phyloP scores from a whole-genome alignment of 2,888 invertebrate species.

The Lacanobia wlatinum region DNA sequence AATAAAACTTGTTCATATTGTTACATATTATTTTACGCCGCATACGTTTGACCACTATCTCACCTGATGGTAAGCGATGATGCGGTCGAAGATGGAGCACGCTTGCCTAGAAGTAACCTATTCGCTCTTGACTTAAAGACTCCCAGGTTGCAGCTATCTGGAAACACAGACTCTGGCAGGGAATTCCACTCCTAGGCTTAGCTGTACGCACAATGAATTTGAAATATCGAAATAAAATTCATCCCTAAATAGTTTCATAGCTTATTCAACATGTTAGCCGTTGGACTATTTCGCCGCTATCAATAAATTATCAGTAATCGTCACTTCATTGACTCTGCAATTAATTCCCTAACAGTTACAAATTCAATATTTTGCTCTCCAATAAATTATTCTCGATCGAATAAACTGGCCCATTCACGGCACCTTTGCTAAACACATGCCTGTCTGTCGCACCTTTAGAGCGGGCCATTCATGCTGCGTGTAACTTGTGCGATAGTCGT shows the following conservation, averaged over 20 bases:
- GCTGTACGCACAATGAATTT: too few relatives aligned
- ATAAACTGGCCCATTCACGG: conserved; percentile 51
- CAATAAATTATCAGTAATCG: conserved; percentile 58
- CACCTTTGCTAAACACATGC: conserved; percentile 59
- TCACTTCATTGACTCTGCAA: conserved; percentile 54
- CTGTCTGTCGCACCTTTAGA: conserved; percentile 39
- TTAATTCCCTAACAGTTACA: conserved; percentile 53
- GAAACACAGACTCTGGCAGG: too few relatives aligned
- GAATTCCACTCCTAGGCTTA: too few relatives aligned
- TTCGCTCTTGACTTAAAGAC: too few relatives aligned
- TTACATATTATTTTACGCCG: too few relatives aligned
- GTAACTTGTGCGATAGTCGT: conserved; percentile 45
- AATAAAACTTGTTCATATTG: too few relatives aligned
- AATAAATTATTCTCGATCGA: conserved; percentile 53
- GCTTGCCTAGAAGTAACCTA: too few relatives aligned
- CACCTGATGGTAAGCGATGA: too few relatives aligned
- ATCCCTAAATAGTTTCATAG: not conserved
- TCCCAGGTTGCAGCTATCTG: too few relatives aligned
- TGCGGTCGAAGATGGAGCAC: too few relatives aligned
- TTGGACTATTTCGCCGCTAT: conserved; percentile 1
- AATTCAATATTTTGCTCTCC: conserved; percentile 48
- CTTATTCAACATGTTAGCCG: not conserved
- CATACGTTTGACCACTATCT: too few relatives aligned
- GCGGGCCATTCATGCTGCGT: conserved; percentile 59
- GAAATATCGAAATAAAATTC: not conserved